Evolutionary conservation across 1,140 invertebrate genomes (phyloP).

Genomic region (Zaprionus taronus): DNA sequence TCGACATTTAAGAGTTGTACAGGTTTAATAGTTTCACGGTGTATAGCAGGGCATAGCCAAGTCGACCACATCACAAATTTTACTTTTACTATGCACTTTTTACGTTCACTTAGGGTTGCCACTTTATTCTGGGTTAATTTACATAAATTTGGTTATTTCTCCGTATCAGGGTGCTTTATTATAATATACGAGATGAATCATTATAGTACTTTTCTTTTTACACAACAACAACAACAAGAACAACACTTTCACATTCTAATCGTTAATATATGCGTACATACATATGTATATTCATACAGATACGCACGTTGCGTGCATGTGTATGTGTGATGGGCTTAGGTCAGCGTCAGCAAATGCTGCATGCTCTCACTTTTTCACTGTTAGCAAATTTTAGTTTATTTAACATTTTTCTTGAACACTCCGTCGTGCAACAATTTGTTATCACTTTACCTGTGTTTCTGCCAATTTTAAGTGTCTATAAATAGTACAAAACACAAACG

Average conservation of each 20-base stretch:
- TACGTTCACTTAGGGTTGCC: constrained; percentile 27
- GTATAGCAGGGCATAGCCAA: constrained; percentile 11
- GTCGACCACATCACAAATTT: constrained; percentile 24
- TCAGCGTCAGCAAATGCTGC: constrained; percentile 57
- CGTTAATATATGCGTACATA: constrained; percentile 20
- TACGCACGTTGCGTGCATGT: constrained; percentile 26
- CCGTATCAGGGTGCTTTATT: background rate
- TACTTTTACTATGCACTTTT: constrained; percentile 33
- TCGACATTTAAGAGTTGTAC: background rate
- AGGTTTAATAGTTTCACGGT: background rate
- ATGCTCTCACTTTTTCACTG: constrained; percentile 20
- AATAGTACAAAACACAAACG: constrained; percentile 52
- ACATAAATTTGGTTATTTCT: background rate
- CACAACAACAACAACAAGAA: constrained; percentile 61
- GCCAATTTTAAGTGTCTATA: constrained; percentile 48
- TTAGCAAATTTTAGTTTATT: background rate
- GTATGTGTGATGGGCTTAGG: constrained; percentile 65
- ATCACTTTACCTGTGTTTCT: constrained; percentile 55
- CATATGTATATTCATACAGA: constrained; percentile 28
- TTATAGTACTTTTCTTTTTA: constrained; percentile 42
- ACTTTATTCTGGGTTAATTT: constrained; percentile 12
- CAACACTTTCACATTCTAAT: constrained; percentile 74
- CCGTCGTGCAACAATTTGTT: background rate
- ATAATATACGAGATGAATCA: constrained; percentile 24
- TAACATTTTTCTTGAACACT: background rate